Conservation (phyloP, 2,113 vertebrate genomes). For the Hippocampus abdominalis region DNA sequence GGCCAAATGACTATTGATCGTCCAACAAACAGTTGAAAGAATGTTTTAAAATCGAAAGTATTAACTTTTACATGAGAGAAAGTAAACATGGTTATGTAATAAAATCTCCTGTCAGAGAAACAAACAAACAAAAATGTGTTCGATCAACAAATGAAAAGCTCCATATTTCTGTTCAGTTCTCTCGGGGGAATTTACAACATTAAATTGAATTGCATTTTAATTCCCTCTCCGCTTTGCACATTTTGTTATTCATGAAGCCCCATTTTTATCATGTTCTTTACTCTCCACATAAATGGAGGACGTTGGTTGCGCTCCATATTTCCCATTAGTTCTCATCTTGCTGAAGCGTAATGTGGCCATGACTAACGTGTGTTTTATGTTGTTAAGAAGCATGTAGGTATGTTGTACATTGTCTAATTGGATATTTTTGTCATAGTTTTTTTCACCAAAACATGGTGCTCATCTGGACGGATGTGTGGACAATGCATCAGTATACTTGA, state of each 20-base stretch:
- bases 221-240: constrained; percentile 21
- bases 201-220: constrained; percentile 24
- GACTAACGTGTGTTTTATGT: too few species aligned
- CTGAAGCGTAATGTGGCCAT: not conserved
- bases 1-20: too few species aligned
- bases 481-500: too few species aligned
- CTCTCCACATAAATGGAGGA: constrained; percentile 28
- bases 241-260: constrained; percentile 12
- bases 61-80: too few species aligned
- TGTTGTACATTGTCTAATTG: not conserved
- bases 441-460: too few species aligned
- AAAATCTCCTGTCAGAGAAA: too few species aligned
- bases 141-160: constrained; percentile 34
- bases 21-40: too few species aligned
- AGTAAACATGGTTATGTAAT: too few species aligned
- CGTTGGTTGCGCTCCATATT: constrained; percentile 24
- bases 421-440: not conserved
- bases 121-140: too few species aligned
- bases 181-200: constrained; percentile 8
- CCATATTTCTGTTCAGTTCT: constrained; percentile 23
- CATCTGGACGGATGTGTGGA: too few species aligned
- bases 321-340: constrained; percentile 30
- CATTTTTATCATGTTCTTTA: not conserved
- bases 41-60: too few species aligned
- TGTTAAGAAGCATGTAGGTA: not conserved